phyloP scores from a whole-genome alignment of 1,140 invertebrate genomes.

The Cotesia glomerata region DNA sequence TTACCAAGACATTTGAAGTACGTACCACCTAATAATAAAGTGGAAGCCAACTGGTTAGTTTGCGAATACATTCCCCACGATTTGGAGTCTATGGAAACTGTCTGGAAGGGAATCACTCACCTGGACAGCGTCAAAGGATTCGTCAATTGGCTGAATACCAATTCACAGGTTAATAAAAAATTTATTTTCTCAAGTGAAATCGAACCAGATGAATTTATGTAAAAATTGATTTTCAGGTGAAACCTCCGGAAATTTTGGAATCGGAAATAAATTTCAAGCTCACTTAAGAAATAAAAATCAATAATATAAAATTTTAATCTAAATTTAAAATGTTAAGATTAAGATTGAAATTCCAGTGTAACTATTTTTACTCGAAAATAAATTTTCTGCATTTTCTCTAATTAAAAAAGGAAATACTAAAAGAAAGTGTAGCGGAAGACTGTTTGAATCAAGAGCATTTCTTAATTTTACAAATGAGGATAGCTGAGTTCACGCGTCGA shows the following conservation, averaged over 20 bases:
- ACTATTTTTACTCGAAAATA: background rate
- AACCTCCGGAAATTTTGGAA: slow-evolving; percentile 20
- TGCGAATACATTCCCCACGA: slow-evolving; percentile 63
- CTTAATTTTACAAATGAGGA: slow-evolving; percentile 13
- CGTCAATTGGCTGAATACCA: slow-evolving; percentile 45
- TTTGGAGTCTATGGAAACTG: slow-evolving; percentile 65
- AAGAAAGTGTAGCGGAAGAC: background rate
- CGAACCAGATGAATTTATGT: too few relatives aligned
- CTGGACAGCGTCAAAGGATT: slow-evolving; percentile 54
- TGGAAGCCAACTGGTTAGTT: slow-evolving; percentile 59
- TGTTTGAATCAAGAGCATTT: background rate
- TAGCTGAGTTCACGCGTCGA: slow-evolving; percentile 7
- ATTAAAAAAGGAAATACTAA: background rate
- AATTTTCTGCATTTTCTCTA: background rate
- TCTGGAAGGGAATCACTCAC: slow-evolving; percentile 66
- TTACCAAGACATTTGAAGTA: slow-evolving; percentile 63
- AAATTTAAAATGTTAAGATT: too few relatives aligned
- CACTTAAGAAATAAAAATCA: background rate
- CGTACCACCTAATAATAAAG: slow-evolving; percentile 61
- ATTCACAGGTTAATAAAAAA: slow-evolving; percentile 38
- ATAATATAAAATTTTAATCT: background rate
- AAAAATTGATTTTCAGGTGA: slow-evolving; percentile 27
- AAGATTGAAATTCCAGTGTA: background rate
- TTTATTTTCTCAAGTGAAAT: background rate
- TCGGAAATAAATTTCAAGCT: too few relatives aligned